These are phyloP conservation scores for Sigmodon hispidus DNA, from an alignment of 2,113 vertebrate species.

Conservation along the genomic window DNA sequence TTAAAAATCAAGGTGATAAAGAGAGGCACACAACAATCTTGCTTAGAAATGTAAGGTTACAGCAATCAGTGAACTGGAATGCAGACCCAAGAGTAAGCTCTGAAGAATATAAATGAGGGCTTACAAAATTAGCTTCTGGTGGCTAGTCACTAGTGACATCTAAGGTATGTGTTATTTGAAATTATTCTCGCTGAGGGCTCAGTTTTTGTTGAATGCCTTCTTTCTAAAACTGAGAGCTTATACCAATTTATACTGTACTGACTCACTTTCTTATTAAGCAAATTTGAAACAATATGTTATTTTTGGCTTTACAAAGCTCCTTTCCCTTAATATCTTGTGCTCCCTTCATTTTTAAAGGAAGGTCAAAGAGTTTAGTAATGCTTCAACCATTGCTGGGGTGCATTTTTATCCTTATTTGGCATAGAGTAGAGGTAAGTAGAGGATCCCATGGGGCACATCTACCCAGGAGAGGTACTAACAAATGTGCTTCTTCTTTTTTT, in stretches of 20 bases:
- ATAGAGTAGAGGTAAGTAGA: not conserved
- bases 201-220: slow-evolving; percentile 43
- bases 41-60: slow-evolving; percentile 67
- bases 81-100: slow-evolving; percentile 44
- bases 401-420: slow-evolving; percentile 44
- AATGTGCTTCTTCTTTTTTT: not conserved
- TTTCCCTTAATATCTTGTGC: slow-evolving; percentile 55
- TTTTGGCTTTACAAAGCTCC: slow-evolving; percentile 48
- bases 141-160: not conserved
- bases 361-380: slow-evolving; percentile 61
- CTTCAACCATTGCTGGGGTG: not conserved
- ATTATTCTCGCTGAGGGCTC: not conserved
- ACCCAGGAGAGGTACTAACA: not conserved
- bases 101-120: not conserved
- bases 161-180: slow-evolving; percentile 54
- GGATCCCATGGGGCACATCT: not conserved
- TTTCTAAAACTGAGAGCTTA: slow-evolving; percentile 1
- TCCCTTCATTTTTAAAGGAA: slow-evolving; percentile 37
- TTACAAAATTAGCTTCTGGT: not conserved
- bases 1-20: not conserved
- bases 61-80: slow-evolving; percentile 32
- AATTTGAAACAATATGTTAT: slow-evolving; percentile 61
- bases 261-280: slow-evolving; percentile 70
- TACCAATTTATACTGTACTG: slow-evolving; percentile 59
- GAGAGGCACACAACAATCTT: slow-evolving; percentile 15